Percentiles rank a stretch among this genome's conserved stretches.
phyloP scores from a whole-genome alignment of 2,113 vertebrate species.

The Sturnus vulgaris region DNA sequence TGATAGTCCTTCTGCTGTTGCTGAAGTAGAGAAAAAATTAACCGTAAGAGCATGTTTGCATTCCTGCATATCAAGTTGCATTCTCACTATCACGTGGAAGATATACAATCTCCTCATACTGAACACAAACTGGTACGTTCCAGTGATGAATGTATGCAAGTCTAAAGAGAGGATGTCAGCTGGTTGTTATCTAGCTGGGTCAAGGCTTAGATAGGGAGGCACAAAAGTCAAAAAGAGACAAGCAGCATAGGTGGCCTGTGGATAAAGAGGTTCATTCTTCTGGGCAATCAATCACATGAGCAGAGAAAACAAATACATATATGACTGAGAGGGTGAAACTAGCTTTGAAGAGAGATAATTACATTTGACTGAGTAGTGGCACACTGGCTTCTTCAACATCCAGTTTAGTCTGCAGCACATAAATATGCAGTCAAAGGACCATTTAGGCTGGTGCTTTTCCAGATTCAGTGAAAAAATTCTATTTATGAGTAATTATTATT shows the following conservation, averaged over 20 bases:
- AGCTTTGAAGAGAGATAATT: not conserved
- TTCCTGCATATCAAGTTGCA: not conserved
- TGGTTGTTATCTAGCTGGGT: slow-evolving; percentile 7
- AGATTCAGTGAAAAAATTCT: not conserved
- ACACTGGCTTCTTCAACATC: not conserved
- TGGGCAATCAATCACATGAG: slow-evolving; percentile 12
- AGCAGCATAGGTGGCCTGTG: slow-evolving; percentile 31
- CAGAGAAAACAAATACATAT: slow-evolving; percentile 28
- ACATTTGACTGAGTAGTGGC: not conserved
- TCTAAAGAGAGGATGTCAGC: not conserved
- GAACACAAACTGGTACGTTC: not conserved
- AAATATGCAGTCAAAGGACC: not conserved
- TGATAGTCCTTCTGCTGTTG: not conserved
- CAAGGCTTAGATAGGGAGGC: slow-evolving; percentile 21
- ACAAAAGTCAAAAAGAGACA: not conserved
- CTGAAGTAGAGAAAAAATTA: not conserved
- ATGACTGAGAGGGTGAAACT: not conserved
- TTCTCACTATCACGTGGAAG: not conserved
- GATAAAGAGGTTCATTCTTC: slow-evolving; percentile 42
- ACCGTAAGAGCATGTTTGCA: not conserved
- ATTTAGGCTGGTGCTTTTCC: not conserved
- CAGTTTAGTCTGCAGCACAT: not conserved
- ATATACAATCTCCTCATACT: not conserved
- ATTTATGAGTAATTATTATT: not conserved
- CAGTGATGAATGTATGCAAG: not conserved